Percentiles rank a stretch among this genome's conserved stretches.
Evolutionary conservation across 2,113 vertebrate species (phyloP).

Genomic region (Phodopus roborovskii): DNA sequence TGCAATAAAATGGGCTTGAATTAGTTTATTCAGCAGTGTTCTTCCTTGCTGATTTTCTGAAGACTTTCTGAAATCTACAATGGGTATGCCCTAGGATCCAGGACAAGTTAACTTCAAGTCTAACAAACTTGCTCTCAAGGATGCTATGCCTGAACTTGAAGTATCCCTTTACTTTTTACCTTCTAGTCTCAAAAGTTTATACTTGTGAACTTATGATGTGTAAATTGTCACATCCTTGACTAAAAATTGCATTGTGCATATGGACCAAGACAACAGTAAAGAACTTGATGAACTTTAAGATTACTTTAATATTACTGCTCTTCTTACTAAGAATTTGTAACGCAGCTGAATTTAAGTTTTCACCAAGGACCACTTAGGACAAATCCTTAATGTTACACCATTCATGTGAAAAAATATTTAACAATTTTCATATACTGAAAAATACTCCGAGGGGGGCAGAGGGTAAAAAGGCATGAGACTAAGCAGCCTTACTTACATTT

Average conservation of each 20-base stretch:
- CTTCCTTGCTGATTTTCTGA: background rate
- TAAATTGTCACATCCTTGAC: background rate
- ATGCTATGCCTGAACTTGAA: background rate
- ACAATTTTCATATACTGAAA: background rate
- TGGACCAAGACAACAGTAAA: background rate
- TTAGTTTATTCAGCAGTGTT: background rate
- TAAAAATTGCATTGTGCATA: background rate
- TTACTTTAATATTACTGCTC: background rate
- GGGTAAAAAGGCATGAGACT: background rate
- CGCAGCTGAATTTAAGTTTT: background rate
- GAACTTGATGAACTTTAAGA: background rate
- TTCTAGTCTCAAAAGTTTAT: background rate
- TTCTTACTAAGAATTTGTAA: background rate
- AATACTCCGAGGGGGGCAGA: background rate
- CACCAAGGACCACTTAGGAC: background rate
- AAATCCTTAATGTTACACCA: background rate
- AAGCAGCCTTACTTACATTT: background rate
- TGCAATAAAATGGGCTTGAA: background rate
- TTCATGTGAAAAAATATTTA: background rate
- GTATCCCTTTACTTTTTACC: background rate
- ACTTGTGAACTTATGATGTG: background rate
- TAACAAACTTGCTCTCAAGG: background rate
- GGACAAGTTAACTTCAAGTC: background rate
- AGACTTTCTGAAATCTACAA: background rate
- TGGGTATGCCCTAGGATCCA: background rate